Base-by-base conservation (phyloP, 1,140 invertebrate genomes). In the Catajapyx aquilonaris region DNA sequence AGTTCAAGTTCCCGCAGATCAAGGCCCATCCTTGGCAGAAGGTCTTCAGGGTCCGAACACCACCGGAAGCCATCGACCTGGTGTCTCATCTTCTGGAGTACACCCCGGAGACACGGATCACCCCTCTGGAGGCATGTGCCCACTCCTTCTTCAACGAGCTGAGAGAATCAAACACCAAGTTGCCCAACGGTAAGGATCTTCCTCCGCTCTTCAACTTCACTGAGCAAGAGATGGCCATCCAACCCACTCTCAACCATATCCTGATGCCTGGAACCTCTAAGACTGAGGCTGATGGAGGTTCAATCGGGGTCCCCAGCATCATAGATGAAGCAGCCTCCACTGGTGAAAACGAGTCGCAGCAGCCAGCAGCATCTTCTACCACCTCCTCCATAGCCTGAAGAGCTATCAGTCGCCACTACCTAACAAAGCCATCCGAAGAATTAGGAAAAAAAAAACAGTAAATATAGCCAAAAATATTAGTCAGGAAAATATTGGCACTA, bases 1-100 rank as follows among this genome's bases (percentile, higher is more conserved):
- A 98, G 68, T 99, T 98, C 62, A 96, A 96, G 65, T 99, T 99
- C 61, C 95, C 95, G 49, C 91, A 96, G 62, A 98, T 99, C 60
- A 97, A 95, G 64, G 90, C 91, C 52, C 93, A 98, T 70, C 93
- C 94, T 36, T 98, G 94, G 94, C 80, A 86, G 60, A 95, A 96
- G 81, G 91, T 95, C 35, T 76, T 76, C 52, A 57, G 70, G 39
- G 60, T 65, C 17, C 59, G 69, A 32, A 75, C 73, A 4, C 66
- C 71, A 17, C 53, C 61, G 19, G 72, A 76, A 47, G 73, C 73
- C 17, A 69, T 74, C 44, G 68, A 74, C 46, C 54, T 76, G 23
- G 69, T 76, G 16, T 66, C 69, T 30, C 56, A 63, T 23, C 52
- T 76, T 35, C 52, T 76, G 40, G 69, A 73, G 47, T 76, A 76